phyloP scores from a whole-genome alignment of 2,888 invertebrate species.

The Nyleta sp. region DNA sequence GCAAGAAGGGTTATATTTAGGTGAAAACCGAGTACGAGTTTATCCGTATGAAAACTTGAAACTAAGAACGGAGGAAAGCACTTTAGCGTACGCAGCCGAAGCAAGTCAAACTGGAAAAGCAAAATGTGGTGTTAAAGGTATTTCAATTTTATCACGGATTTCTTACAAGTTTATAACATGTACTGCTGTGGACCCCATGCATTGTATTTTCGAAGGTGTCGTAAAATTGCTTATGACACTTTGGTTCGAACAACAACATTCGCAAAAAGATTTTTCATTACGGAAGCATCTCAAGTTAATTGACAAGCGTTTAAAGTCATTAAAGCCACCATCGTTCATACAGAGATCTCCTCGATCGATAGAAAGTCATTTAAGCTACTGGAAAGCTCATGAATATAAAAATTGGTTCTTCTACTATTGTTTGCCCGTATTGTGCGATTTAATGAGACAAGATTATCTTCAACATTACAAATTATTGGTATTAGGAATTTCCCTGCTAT shows the following conservation, averaged over 20 bases:
- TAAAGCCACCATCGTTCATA: conserved; percentile 54
- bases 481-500: conserved; percentile 57
- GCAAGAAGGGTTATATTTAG: conserved; percentile 14
- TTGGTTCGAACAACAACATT: conserved; percentile 38
- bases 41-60: conserved; percentile 25
- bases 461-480: conserved; percentile 52
- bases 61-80: conserved; percentile 24
- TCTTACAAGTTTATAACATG: conserved; percentile 25
- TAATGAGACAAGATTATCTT: conserved; percentile 61
- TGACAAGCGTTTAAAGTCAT: conserved; percentile 9
- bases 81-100: not conserved
- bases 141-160: conserved; percentile 1
- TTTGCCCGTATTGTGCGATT: conserved; percentile 57
- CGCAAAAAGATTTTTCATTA: conserved; percentile 20
- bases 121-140: conserved; percentile 17
- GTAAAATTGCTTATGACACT: conserved; percentile 15
- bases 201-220: conserved; percentile 49
- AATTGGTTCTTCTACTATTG: conserved; percentile 64
- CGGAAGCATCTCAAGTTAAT: not conserved
- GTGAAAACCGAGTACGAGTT: conserved; percentile 17
- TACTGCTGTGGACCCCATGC: conserved; percentile 56
- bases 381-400: conserved; percentile 68
- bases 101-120: not conserved
- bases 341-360: conserved; percentile 58
- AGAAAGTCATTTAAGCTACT: conserved; percentile 50